Base-by-base conservation (phyloP, 2,797 vertebrate genomes). In the Rhyacichthys aspro region DNA sequence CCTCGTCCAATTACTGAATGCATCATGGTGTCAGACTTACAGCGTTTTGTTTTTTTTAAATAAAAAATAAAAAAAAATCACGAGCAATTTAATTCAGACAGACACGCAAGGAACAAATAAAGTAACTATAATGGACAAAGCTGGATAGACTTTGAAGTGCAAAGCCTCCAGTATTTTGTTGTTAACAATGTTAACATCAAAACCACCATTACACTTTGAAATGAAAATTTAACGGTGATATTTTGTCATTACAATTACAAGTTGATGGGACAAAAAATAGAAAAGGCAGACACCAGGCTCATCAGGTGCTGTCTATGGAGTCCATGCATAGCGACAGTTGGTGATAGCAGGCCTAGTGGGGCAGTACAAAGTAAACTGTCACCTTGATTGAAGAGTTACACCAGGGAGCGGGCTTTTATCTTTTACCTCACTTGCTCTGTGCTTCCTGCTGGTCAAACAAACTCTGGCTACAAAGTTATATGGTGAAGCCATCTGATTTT, bases 311-410 rank as follows among this genome's bases (percentile, higher is more conserved):
- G 16, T 38, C 57, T 60, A 55, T 53, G 60, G 63, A 42, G 72
- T 48, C 53, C 7, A 9, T 53, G 54, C 53, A 59, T 39, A 48
- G 63, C 9, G 43, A 55, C 23, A 37, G 70, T 83, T 68, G 53
- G 57, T 19, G 42, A 36, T 53, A 67, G 46, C 15, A 44, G 50
- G 38, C 18, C n/a, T 33, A 10, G 23, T 10, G 59, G 9, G 52
- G 17, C 39, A 38, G 48, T 47, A 73, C 61, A 49, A 57, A 71
- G 55, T 36, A 72, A 72, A 84, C 34, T 79, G 63, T 75, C 77
- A 71, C 43, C 39, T 16, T 68, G 62, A 82, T 76, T 74, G 76
- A 81, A 72, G 76, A 72, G 74, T 76, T 79, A 67, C 34, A 69
- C 28, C n/a, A 53, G 32, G 55, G 9, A 23, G 11, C 17, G 19